phyloP scores from a whole-genome alignment of 2,888 invertebrate species.

The Deroplatys truncata region DNA sequence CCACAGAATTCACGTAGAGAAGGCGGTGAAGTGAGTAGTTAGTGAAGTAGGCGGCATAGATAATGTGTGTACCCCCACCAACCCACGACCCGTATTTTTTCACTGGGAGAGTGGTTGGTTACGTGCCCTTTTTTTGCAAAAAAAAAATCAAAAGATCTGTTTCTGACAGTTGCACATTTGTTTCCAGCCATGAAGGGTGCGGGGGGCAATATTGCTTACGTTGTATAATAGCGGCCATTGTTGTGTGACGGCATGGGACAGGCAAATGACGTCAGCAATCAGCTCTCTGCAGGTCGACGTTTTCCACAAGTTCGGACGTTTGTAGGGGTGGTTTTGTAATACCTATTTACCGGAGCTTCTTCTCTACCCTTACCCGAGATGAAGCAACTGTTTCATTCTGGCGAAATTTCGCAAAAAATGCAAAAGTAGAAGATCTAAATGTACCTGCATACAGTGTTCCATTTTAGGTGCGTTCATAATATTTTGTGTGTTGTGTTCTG shows the following conservation, averaged over 20 bases:
- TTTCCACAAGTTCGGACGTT: too few species aligned
- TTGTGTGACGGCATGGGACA: not conserved
- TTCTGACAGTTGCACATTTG: constrained; percentile 25
- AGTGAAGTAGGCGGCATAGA: not conserved
- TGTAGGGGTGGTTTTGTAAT: too few species aligned
- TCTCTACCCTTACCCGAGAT: too few species aligned
- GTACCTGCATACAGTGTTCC: too few species aligned
- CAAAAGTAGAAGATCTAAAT: too few species aligned
- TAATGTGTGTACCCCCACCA: not conserved
- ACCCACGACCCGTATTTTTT: not conserved
- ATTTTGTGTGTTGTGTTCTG: too few species aligned
- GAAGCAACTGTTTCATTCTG: too few species aligned
- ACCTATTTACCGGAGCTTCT: too few species aligned
- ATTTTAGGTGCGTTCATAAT: too few species aligned
- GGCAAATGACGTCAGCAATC: not conserved
- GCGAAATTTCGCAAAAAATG: too few species aligned
- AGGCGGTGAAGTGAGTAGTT: not conserved
- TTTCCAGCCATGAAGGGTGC: not conserved
- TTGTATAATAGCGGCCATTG: not conserved
- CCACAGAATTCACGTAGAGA: constrained; percentile 5
- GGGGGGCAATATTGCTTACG: not conserved
- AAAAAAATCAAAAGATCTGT: constrained; percentile 24
- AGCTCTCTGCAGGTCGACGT: not conserved
- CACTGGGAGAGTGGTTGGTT: not conserved
- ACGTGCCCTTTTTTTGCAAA: not conserved